Base-by-base conservation (phyloP, 2,888 invertebrate genomes). In the Rhogogaster chlorosoma region DNA sequence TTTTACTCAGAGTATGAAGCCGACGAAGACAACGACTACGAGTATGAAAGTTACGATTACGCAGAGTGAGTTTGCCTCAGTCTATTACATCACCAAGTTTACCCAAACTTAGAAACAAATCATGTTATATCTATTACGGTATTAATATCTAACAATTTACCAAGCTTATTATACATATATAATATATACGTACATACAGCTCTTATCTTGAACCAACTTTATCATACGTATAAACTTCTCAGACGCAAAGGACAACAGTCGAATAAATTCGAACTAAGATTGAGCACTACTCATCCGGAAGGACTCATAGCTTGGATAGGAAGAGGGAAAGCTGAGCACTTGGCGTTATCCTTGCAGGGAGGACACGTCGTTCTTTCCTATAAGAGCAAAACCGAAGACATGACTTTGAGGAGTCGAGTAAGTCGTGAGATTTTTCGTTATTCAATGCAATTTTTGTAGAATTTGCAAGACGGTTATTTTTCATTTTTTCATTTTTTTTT, bases 291-390 rank as follows among this genome's bases (percentile, higher is more conserved):
- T 49, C 90, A 93, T 88, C 87, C 92, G 32, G 92, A 92, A 61
- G 93, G 93, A 36, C 89, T 93, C 83, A 92, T 93, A 77, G 93
- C 93, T 1, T 93, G 93, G 93, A 90, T 93, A 84, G 93, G 93
- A 85, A 89, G 92, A 87, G 93, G 93, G 32, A 93, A 92, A 85
- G 86, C 90, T 57, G 93, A 93, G 85, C 92, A 93, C 75, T 89
- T 93, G 80, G 88, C 90, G 70, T 86, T 93, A 42, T 91, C 91
- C 15, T 87, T 93, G 83, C 91, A 92, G 84, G 92, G 88, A n/a
- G 93, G 93, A 49, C 91, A 92, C 87, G 91, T 93, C 83, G 88
- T 92, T 0, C 90, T 93, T 32, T 91, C 92, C 49, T 93, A 93
- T 85, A 92, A 90, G 84, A 91, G 91, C 86, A 92, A 90, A 85